Evolutionary conservation across 2,113 vertebrate genomes (phyloP), one percentile per base, ranked within the genome.

Genomic region (Petrocephalus zakoni): DNA sequence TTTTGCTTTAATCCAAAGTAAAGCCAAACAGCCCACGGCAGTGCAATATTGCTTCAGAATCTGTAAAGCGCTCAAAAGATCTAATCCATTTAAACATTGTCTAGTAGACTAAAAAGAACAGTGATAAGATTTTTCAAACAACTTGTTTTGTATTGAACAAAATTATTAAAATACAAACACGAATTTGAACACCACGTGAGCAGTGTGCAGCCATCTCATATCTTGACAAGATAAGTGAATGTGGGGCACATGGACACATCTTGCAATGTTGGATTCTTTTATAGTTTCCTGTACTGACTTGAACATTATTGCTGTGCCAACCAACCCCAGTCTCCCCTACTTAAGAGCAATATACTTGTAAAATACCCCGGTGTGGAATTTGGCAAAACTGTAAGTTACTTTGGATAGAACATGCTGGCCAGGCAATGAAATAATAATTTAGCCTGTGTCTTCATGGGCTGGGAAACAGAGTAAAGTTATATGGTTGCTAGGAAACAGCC

Each of bases 391-490:
- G 72, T 34, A 42, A 78, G 72, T 78, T 42, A 78, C 72, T 78
- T 78, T 78, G 29, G 72, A 78, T 78, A 78, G 72, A 78, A 78
- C 15, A 78, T 78, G 72, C 72, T 78, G 72, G 72, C 72, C 17
- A 78, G 37, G 72, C 34, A 78, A 78, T 78, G 72, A 78, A 42
- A 78, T 75, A 75, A 75, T 75, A 78, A 21, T 42, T 13, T 42
- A 78, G 34, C 29, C 29, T 37, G 15, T 78, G 34, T 37, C 72
- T 78, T 19, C 72, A 6, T 42, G 34, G 72, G 72, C 72, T 42
- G 29, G 34, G 34, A 78, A 78, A 78, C 15, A 78, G 72, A 78
- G 34, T 78, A 78, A 78, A 78, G 72, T 78, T 78, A 78, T 78
- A 37, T 78, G 72, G 72, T 78, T 78, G 72, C 72, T 78, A 78